Evolutionary conservation across 2,113 vertebrate species (phyloP), one percentile per base, ranked within the genome.

Genomic region (Meleagris gallopavo): DNA sequence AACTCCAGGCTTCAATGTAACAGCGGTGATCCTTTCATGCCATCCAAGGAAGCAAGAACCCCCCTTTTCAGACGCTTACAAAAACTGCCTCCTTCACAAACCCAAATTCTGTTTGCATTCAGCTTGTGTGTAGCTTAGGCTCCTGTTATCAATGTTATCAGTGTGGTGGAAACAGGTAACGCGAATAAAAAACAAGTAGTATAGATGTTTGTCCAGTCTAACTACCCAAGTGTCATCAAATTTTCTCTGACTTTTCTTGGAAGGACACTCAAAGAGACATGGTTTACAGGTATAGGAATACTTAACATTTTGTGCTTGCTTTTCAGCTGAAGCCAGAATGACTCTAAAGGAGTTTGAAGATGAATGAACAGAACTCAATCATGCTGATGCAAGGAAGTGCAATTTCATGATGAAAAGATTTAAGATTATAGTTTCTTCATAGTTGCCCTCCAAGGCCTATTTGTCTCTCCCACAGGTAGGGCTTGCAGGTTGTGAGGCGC

Each of bases 371-470:
- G 83, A 78, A 57, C 72, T 91, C 91, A 45, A 77, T 88, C 78
- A 73, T 12, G 6, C 1, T 48, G 66, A 30, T 4, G 36, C 41
- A 76, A 67, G 83, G 67, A 91, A 82, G 72, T 2, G 57, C 93
- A 80, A 85, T 88, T 89, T 92, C 72, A 48, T 58, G 86, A 92
- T 7, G 9, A 50, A 76, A 94, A 96, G 94, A 97, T 90, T 96
- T 90, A 97, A 90, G 82, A 75, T 86, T 96, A 83, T 36, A 86
- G 80, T 71, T 90, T 78, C 74, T 91, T 84, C 72, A 14, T 32
- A 40, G 66, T 45, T 96, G 91, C 94, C 94, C 95, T 89, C 82
- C 70, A 83, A 89, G 97, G 96, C 83, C 94, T 58, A 86, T 85
- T 72, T 94, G 87, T 96, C 93, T 88, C 34, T 62, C 86, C 89